A percentile compares a stretch with the other conserved stretches of the same genome.
These are phyloP conservation scores for Proctacanthus coquilletti DNA, from an alignment of 1,140 invertebrate species.

Conservation along the genomic window DNA sequence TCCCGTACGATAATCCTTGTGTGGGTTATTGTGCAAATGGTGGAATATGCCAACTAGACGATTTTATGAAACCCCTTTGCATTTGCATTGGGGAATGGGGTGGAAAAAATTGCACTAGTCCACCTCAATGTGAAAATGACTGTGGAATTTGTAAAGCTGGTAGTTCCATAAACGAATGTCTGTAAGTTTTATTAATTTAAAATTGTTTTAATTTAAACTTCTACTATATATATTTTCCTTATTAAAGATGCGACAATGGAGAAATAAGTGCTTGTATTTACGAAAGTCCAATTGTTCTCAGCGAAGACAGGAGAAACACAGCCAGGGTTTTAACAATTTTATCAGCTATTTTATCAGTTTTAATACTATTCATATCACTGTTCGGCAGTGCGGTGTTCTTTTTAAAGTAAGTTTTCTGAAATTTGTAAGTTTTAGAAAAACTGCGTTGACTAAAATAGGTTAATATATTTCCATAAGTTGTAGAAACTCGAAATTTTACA, in stretches of 20 bases:
- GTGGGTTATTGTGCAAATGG: conserved; percentile 38
- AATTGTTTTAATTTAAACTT: neutral
- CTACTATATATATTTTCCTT: neutral
- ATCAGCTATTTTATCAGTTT: conserved; percentile 14
- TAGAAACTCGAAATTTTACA: too few relatives aligned
- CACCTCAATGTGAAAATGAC: conserved; percentile 34
- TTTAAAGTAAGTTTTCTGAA: conserved; percentile 22
- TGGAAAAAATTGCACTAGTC: conserved; percentile 37
- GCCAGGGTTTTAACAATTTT: conserved; percentile 15
- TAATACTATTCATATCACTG: conserved; percentile 11
- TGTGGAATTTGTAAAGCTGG: conserved; percentile 40
- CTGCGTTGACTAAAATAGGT: too few relatives aligned
- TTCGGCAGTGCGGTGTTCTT: conserved; percentile 24
- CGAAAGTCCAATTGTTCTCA: conserved; percentile 20
- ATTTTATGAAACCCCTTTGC: conserved; percentile 31
- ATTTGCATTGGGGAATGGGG: conserved; percentile 41
- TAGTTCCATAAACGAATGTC: conserved; percentile 31
- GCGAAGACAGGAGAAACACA: conserved; percentile 15
- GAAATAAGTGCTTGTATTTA: conserved; percentile 18
- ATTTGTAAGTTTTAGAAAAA: too few relatives aligned
- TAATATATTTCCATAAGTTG: too few relatives aligned
- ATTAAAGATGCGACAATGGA: conserved; percentile 12
- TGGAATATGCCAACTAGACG: conserved; percentile 34
- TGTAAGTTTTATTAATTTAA: conserved; percentile 23
- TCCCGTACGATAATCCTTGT: conserved; percentile 43